Evolutionary conservation across 2,113 vertebrate species (phyloP).

Genomic region (Phyllostomus discolor): DNA sequence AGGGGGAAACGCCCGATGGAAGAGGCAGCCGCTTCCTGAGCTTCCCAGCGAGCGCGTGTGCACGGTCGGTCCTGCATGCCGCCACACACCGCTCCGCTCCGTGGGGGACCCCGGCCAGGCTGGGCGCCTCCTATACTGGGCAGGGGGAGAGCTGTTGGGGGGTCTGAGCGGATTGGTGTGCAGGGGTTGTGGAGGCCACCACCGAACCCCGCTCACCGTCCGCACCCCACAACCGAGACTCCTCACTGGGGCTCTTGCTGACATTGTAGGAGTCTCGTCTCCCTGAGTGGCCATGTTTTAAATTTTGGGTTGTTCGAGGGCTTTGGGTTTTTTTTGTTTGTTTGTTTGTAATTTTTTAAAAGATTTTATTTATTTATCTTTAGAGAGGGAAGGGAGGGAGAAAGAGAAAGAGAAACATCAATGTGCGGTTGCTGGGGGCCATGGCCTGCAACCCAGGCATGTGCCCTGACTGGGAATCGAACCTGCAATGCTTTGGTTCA

Average conservation of each 20-base stretch:
- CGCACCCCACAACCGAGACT: accelerated
- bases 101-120: background rate
- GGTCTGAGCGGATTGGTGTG: accelerated
- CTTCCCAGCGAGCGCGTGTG: background rate
- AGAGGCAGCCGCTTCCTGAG: no score
- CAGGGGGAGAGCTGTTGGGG: accelerated
- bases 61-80: no score
- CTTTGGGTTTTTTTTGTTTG: no score
- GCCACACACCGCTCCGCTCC: background rate
- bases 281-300: background rate
- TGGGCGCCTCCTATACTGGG: accelerated
- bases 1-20: no score
- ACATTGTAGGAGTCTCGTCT: background rate
- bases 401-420: no score
- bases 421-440: no score
- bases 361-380: no score
- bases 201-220: accelerated
- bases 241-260: background rate
- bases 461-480: no score
- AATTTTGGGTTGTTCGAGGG: background rate
- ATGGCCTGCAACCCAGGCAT: no score
- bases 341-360: no score
- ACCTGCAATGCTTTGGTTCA: no score
- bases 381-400: no score
- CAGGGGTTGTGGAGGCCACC: background rate